Evolutionary conservation across 2,113 vertebrate species (phyloP).

Genomic region (Myrmophylax atrothorax): DNA sequence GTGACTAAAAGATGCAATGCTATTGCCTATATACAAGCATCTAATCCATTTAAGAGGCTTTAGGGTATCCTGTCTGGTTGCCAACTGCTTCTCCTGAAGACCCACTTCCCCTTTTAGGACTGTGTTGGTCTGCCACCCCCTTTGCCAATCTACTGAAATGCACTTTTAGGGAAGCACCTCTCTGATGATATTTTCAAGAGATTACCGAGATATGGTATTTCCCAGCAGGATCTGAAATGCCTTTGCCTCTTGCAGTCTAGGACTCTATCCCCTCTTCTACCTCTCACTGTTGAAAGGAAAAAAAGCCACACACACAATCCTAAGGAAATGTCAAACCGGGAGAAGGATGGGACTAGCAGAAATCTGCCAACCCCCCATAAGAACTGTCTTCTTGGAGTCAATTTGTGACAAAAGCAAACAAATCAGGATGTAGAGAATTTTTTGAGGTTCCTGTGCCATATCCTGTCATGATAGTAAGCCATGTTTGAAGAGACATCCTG

Average conservation of each 20-base stretch:
- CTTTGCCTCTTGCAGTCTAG: neutral
- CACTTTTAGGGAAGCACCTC: neutral
- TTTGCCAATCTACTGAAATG: neutral
- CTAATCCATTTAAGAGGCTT: neutral
- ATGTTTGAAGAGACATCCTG: neutral
- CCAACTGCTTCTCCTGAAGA: neutral
- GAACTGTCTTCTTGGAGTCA: neutral
- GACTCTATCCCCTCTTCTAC: neutral
- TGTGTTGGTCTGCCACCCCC: neutral
- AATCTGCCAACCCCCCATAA: neutral
- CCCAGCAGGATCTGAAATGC: neutral
- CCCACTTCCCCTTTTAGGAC: neutral
- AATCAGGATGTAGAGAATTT: neutral
- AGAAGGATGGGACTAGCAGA: neutral
- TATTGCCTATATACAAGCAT: neutral
- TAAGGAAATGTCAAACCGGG: neutral
- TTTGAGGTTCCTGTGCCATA: neutral
- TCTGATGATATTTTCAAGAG: neutral
- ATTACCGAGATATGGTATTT: neutral
- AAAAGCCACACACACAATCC: neutral
- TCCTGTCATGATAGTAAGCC: neutral
- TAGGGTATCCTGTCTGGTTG: neutral
- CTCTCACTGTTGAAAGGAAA: neutral
- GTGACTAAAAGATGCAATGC: neutral
- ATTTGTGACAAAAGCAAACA: neutral